A percentile compares a stretch with the other conserved stretches of the same genome.
Evolutionary conservation across 2,888 invertebrate species (phyloP).

Genomic region (Machimus atricapillus): DNA sequence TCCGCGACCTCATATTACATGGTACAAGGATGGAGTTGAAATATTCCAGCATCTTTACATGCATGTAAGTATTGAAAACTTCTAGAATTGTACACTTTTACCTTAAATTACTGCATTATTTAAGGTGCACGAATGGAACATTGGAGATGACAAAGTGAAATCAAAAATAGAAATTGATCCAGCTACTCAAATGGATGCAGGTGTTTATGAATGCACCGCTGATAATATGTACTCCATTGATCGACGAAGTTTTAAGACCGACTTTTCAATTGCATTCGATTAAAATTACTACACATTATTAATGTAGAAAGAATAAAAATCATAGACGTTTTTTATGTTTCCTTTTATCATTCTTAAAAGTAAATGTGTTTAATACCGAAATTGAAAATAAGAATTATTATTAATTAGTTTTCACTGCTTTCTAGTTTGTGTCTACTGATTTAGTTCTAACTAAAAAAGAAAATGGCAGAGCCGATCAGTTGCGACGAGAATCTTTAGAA

Average conservation of each 20-base stretch:
- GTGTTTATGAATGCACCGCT: slow-evolving; percentile 93
- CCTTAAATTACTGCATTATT: slow-evolving; percentile 40
- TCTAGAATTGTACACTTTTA: neutral
- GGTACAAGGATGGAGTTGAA: slow-evolving; percentile 95
- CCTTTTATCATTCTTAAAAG: neutral
- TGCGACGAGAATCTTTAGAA: no score
- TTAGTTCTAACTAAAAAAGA: no score
- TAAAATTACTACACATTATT: slow-evolving; percentile 58
- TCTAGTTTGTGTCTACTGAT: no score
- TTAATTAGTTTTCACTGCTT: no score
- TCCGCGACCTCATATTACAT: slow-evolving; percentile 90
- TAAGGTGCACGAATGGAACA: slow-evolving; percentile 89
- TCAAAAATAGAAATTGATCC: slow-evolving; percentile 95
- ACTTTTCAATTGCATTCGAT: slow-evolving; percentile 90
- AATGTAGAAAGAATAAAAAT: neutral
- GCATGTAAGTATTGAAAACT: slow-evolving; percentile 71
- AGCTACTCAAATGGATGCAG: slow-evolving; percentile 94
- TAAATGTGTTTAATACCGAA: no score
- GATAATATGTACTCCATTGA: slow-evolving; percentile 95
- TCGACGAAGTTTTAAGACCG: slow-evolving; percentile 89
- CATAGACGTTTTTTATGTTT: neutral
- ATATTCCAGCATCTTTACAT: slow-evolving; percentile 88
- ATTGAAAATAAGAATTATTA: no score
- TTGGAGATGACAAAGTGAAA: slow-evolving; percentile 82
- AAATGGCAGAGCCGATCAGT: no score